Percentiles rank a stretch among this genome's conserved stretches.
These are phyloP conservation scores for Rhinolophus sinicus DNA, from an alignment of 2,113 vertebrate genomes.

Conservation along the genomic window DNA sequence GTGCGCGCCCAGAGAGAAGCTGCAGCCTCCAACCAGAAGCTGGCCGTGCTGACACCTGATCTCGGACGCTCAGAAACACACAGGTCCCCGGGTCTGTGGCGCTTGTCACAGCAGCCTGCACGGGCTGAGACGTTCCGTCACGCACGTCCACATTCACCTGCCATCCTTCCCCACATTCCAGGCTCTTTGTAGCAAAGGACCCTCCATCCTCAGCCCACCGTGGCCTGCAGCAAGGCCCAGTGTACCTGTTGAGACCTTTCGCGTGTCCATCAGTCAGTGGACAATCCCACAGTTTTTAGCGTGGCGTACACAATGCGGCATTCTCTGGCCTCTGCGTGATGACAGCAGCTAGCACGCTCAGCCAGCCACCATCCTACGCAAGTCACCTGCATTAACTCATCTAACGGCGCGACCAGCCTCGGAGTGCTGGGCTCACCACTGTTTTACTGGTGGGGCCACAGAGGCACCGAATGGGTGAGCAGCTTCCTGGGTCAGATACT, in stretches of 20 bases:
- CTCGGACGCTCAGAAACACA: not conserved
- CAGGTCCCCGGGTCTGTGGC: not conserved
- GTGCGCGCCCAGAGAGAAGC: not conserved
- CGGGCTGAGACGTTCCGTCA: not conserved
- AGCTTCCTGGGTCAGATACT: not conserved
- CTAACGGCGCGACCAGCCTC: too few relatives aligned
- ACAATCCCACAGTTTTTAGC: not conserved
- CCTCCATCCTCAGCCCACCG: accelerated
- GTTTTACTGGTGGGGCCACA: not conserved
- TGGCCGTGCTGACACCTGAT: too few relatives aligned
- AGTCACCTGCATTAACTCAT: too few relatives aligned
- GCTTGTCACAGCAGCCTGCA: not conserved
- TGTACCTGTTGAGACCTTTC: not conserved
- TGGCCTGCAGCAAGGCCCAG: accelerated
- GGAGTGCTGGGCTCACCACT: too few relatives aligned
- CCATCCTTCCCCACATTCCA: accelerated
- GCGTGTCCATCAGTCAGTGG: not conserved
- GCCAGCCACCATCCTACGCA: not conserved
- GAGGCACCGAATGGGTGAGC: not conserved
- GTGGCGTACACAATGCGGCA: accelerated
- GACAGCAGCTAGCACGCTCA: not conserved
- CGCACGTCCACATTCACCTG: too few relatives aligned
- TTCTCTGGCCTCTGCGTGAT: not conserved
- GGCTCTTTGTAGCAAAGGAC: not conserved
- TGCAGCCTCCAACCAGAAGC: accelerated